These are phyloP conservation scores for Coracias cyanogaster DNA, from an alignment of 2,797 vertebrate species.

Conservation along the genomic window DNA sequence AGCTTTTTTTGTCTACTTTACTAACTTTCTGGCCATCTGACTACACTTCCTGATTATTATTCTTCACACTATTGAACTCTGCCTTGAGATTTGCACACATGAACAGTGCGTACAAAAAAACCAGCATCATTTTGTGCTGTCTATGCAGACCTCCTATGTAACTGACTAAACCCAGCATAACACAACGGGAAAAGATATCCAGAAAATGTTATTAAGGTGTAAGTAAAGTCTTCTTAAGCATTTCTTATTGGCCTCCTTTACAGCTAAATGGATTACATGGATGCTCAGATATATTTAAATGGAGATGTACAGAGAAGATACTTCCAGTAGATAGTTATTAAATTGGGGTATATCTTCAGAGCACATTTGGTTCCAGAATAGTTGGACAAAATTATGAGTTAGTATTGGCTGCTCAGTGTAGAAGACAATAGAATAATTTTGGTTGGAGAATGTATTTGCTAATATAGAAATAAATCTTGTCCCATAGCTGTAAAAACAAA, in stretches of 20 bases:
- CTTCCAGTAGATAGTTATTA: neutral
- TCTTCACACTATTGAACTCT: neutral
- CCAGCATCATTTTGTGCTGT: neutral
- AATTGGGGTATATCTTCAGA: neutral
- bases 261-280: neutral
- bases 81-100: neutral
- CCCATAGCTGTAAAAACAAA: neutral
- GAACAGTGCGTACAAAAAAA: neutral
- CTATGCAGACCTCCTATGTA: neutral
- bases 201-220: neutral
- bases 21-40: neutral
- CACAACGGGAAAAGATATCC: neutral
- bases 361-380: neutral
- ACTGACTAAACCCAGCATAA: neutral
- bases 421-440: neutral
- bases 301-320: neutral
- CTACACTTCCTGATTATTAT: neutral
- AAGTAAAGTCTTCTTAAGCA: neutral
- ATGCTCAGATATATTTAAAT: neutral
- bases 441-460: neutral
- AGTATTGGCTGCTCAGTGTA: neutral
- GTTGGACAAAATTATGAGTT: neutral
- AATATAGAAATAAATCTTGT: neutral
- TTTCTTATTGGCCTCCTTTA: neutral
- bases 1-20: neutral